A percentile compares a stretch with the other conserved stretches of the same genome.
These are phyloP conservation scores for Gari tellinella DNA, from an alignment of 2,888 invertebrate species.

Conservation along the genomic window DNA sequence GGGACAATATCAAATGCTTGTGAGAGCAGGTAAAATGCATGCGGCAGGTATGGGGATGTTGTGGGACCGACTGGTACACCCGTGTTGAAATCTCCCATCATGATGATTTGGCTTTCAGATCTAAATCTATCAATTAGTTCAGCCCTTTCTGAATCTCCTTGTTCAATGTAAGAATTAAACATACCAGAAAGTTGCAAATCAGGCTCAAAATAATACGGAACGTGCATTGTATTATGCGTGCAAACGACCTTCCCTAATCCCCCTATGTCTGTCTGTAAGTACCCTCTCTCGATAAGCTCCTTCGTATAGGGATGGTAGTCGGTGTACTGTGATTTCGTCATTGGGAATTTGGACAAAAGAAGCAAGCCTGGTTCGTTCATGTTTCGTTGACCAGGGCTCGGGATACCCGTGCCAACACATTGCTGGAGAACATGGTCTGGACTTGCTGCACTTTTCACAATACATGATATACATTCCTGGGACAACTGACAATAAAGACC, in stretches of 20 bases:
- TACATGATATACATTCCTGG: slow-evolving; percentile 36
- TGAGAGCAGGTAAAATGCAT: slow-evolving; percentile 23
- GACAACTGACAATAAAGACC: slow-evolving; percentile 11
- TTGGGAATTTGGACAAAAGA: slow-evolving; percentile 35
- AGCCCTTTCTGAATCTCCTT: slow-evolving; percentile 29
- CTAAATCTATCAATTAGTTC: slow-evolving; percentile 33
- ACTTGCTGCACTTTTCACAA: slow-evolving; percentile 8
- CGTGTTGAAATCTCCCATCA: slow-evolving; percentile 45
- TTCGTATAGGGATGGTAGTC: slow-evolving; percentile 35
- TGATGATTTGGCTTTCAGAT: slow-evolving; percentile 4
- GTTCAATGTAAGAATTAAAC: slow-evolving; percentile 25
- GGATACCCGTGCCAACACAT: slow-evolving; percentile 28
- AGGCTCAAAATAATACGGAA: slow-evolving; percentile 22
- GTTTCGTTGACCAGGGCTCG: slow-evolving; percentile 16
- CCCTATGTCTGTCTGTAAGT: slow-evolving; percentile 28
- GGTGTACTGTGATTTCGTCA: slow-evolving; percentile 26
- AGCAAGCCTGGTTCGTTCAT: slow-evolving; percentile 39
- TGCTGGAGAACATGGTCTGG: neutral
- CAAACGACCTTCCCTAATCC: slow-evolving; percentile 45
- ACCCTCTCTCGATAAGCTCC: slow-evolving; percentile 38
- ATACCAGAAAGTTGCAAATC: slow-evolving; percentile 6
- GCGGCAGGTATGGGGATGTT: slow-evolving; percentile 20
- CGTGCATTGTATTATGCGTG: slow-evolving; percentile 24
- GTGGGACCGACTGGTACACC: slow-evolving; percentile 25
- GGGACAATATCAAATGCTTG: slow-evolving; percentile 26